These are phyloP conservation scores for Scytalopus superciliaris DNA, from an alignment of 2,113 vertebrate species.

Conservation along the genomic window DNA sequence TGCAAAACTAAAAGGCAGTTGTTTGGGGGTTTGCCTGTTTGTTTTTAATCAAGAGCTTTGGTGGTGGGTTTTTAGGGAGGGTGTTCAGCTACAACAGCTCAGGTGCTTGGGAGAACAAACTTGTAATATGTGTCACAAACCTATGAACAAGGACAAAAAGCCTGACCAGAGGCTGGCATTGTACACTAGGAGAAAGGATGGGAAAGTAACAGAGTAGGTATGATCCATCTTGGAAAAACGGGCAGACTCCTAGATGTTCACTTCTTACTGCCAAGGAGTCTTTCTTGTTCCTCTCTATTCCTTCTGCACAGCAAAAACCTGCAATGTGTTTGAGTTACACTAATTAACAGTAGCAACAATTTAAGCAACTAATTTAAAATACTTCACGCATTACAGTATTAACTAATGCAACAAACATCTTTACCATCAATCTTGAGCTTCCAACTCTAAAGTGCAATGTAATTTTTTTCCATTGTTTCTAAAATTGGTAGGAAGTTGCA, in stretches of 20 bases:
- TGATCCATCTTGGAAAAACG: fast-evolving
- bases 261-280: neutral
- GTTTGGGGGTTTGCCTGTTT: neutral
- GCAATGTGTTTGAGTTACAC: neutral
- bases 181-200: neutral
- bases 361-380: neutral
- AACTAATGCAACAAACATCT: neutral
- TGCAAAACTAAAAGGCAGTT: neutral
- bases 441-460: neutral
- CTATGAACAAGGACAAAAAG: neutral
- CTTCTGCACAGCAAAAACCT: neutral
- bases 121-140: neutral
- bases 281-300: neutral
- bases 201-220: neutral
- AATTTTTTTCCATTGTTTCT: neutral
- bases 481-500: neutral
- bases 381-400: neutral
- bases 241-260: neutral
- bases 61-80: neutral
- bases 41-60: neutral
- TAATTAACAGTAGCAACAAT: neutral
- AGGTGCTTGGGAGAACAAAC: neutral
- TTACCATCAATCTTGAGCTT: neutral
- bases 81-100: neutral
- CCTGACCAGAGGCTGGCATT: neutral